Evolutionary conservation across 2,888 invertebrate species (phyloP).

Genomic region (Hirudinaria manillensis): DNA sequence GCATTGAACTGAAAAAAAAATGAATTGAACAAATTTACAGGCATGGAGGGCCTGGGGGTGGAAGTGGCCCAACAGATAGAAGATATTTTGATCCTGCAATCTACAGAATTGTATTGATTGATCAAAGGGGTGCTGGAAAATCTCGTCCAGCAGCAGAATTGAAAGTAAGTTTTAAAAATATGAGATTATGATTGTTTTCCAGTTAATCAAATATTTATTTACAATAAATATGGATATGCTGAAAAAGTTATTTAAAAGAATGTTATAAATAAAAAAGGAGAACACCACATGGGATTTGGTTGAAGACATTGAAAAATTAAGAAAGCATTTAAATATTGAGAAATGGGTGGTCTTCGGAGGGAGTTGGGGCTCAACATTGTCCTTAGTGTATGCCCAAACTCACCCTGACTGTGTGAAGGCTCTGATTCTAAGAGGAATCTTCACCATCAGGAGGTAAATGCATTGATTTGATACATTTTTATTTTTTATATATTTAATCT

Average conservation of each 20-base stretch:
- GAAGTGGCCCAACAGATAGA: conserved; percentile 41
- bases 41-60: conserved; percentile 44
- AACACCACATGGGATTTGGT: conserved; percentile 51
- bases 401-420: conserved; percentile 48
- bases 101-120: conserved; percentile 47
- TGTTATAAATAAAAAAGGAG: conserved; percentile 40
- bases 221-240: too few species aligned
- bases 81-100: conserved; percentile 47
- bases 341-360: conserved; percentile 52
- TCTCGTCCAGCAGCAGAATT: conserved; percentile 48
- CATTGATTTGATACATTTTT: not conserved
- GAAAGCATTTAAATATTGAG: conserved; percentile 45
- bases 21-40: conserved; percentile 30
- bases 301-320: conserved; percentile 48
- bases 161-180: conserved; percentile 38
- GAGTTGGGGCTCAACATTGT: conserved; percentile 50
- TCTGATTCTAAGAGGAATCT: conserved; percentile 48
- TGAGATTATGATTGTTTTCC: not conserved
- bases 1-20: not conserved
- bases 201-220: not conserved
- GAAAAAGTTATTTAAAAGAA: not conserved
- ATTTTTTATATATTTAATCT: not conserved
- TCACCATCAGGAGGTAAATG: conserved; percentile 39
- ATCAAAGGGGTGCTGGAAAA: conserved; percentile 48
- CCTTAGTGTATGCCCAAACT: conserved; percentile 46